Evolutionary conservation across 2,113 vertebrate genomes (phyloP), one percentile per base, ranked within the genome.

Genomic region (Pandion haliaetus): DNA sequence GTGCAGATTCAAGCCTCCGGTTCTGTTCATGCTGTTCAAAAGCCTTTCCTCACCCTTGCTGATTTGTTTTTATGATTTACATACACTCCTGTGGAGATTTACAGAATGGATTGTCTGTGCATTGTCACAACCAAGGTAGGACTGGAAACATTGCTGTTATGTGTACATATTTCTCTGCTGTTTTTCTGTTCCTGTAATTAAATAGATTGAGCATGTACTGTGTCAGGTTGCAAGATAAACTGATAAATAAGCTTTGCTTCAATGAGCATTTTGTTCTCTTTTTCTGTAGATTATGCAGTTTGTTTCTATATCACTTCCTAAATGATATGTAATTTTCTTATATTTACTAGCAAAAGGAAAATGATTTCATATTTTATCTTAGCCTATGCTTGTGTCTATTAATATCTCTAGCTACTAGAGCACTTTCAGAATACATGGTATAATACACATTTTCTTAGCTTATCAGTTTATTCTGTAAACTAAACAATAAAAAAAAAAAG

Each of bases 71-170:
- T 98, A 98, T 98, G 98, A 98, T 98, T 99, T 98, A 96, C 97
- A 96, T 98, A 98, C 88, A 91, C 95, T 97, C 97, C 97, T 94
- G 98, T 97, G 98, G 97, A 99, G 97, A 98, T 88, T 97, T 97
- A 97, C 98, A 98, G 98, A 95, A 99, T 99, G 99, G 99, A 99
- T 98, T 99, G 99, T 98, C 99, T 99, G 98, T 99, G 99, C 98
- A 99, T 99, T 98, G 99, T 99, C 98, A 99, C 99, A 95, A 99
- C 99, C 95, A 99, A 99, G 99, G 99, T 99, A 99, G 99, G 99
- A 88, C 95, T 97, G 97, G 96, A 98, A 97, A 90, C 95, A 82
- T 97, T 94, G 91, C 97, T 97, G 95, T 94, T 96, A 89, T 97
- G 62, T 95, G 94, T 97, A 82, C 95, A 97, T 96, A 94, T 97